Evolutionary conservation across 2,113 vertebrate genomes (phyloP), one percentile per base, ranked within the genome.

Genomic region (Campylorhamphus procurvoides): DNA sequence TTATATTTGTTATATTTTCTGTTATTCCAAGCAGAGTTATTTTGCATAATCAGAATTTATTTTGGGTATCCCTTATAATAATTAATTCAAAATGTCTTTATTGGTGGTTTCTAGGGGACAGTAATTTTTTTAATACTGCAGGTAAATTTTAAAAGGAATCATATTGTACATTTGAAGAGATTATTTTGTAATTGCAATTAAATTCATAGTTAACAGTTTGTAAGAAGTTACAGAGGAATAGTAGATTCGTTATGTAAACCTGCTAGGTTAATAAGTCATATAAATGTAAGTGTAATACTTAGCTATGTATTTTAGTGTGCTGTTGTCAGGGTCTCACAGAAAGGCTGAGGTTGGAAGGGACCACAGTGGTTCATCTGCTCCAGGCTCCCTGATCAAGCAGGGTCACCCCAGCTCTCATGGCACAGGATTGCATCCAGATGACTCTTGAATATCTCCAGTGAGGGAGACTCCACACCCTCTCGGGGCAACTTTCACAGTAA

Each of bases 331-430:
- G 50, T 44, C 28, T 44, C 14, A 23, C 31, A 64, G 31, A 37
- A 29, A 22, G 31, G 17, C 16, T 49, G 10, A 12, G 8, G 17
- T 4, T 56, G 66, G 49, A 12, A 56, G 9, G 35, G 18, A 58
- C 5, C 37, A 13, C 50, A 42, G 0, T 2, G 4, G 20, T 6
- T 40, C 19, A 35, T 9, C 0, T 0, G 4, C 10, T 64, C 31
- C 14, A 1, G 27, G 6, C 8, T 18, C 20, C 29, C 42, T 25
- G 9, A 25, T 72, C 49, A 40, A 1, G 19, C 28, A 63, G 64
- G 3, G 3, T 24, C 4, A 25, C 17, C 16, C 29, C 13, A 56
- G 35, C 64, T 13, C 31, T 31, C 10, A 1, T 0, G 14, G 24
- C 29, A 31, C 19, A 49, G 42, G 49, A 31, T 14, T 79, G 58